These are phyloP conservation scores for Harpalus rubripes DNA, from an alignment of 2,888 invertebrate species.

Conservation along the genomic window DNA sequence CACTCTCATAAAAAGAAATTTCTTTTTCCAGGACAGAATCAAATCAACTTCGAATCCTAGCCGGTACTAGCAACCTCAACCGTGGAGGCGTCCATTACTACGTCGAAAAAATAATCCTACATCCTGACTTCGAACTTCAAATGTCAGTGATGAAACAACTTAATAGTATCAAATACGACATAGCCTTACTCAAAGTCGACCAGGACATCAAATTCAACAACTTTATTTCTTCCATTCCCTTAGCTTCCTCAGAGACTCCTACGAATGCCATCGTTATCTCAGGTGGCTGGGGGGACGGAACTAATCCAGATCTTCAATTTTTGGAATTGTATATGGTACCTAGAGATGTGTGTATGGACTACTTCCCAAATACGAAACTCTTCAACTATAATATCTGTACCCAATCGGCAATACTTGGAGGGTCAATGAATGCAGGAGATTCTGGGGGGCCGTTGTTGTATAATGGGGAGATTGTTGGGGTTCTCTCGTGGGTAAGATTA, in stretches of 20 bases:
- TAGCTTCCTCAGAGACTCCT: background rate
- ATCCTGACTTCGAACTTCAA: background rate
- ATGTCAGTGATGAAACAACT: too few relatives aligned
- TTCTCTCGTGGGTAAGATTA: conserved; percentile 38
- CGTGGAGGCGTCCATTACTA: background rate
- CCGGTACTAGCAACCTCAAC: background rate
- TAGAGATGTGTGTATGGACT: background rate
- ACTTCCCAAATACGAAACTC: background rate
- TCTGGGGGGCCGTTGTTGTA: conserved; percentile 38
- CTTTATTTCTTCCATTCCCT: background rate
- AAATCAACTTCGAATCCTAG: background rate
- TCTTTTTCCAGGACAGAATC: background rate
- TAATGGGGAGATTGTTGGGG: conserved; percentile 19
- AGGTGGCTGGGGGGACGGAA: conserved; percentile 16
- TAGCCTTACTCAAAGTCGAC: background rate
- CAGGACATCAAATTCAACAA: background rate
- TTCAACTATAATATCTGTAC: conserved; percentile 28
- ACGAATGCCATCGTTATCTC: background rate
- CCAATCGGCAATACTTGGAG: background rate
- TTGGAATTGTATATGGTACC: background rate
- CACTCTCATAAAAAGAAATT: too few relatives aligned
- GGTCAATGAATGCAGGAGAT: background rate
- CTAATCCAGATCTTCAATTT: background rate
- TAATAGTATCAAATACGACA: too few relatives aligned
- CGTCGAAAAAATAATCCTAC: background rate